phyloP scores from a whole-genome alignment of 2,113 vertebrate species.

The Columba janthina region DNA sequence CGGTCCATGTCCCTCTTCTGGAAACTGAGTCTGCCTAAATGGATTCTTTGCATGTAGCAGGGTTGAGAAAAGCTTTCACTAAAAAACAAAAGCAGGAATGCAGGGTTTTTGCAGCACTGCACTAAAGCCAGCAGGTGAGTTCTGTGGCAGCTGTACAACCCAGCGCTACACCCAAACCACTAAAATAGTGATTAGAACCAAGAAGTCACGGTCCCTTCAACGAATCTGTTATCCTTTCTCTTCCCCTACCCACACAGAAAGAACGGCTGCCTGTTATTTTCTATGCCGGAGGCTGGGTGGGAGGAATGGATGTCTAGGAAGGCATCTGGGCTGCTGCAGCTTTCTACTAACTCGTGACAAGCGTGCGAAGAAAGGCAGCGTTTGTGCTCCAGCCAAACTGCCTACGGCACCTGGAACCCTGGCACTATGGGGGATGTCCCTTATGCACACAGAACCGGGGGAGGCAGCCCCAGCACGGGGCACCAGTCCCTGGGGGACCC shows the following conservation, averaged over 20 bases:
- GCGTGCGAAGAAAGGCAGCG: background rate
- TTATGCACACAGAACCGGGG: rapidly evolving
- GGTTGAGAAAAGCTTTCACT: background rate
- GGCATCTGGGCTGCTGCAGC: conserved; percentile 26
- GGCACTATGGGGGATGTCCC: rapidly evolving
- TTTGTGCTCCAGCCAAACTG: background rate
- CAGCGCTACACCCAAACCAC: background rate
- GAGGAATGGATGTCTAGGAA: conserved; percentile 48
- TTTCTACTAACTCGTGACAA: conserved; percentile 4
- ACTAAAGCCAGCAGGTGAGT: background rate
- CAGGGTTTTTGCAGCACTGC: background rate
- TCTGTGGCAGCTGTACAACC: background rate
- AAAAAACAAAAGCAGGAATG: background rate
- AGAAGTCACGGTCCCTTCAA: background rate
- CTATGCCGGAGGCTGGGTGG: background rate
- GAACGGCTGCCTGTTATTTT: background rate
- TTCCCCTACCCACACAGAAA: background rate
- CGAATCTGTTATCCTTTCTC: background rate
- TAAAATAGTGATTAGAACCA: background rate
- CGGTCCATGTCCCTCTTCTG: background rate
- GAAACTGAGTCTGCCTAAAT: background rate
- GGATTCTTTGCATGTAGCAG: background rate
- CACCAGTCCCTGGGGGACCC: background rate
- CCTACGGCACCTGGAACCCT: background rate
- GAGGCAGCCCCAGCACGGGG: no score